Conservation (phyloP, 2,888 invertebrate species). For the Drosophila mercatorum region DNA sequence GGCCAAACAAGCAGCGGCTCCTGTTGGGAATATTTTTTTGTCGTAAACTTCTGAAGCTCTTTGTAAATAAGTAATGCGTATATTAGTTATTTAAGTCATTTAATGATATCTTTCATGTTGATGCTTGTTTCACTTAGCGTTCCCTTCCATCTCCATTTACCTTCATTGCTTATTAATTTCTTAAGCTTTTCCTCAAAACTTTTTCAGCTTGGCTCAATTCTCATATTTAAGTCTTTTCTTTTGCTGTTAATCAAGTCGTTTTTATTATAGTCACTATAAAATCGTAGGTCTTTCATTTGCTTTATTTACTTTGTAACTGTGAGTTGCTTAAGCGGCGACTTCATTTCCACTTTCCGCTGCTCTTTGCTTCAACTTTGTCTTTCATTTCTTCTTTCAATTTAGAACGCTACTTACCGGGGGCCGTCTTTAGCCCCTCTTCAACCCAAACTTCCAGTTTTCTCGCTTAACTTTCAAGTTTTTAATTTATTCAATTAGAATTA, state of each 20-base stretch:
- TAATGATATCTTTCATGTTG: not conserved
- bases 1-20: slow-evolving; percentile 2
- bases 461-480: slow-evolving; percentile 60
- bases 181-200: not conserved
- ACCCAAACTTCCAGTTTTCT: slow-evolving; percentile 19
- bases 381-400: slow-evolving; percentile 15
- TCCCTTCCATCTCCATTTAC: not conserved
- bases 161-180: not conserved
- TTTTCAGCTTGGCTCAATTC: not conserved
- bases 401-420: not conserved
- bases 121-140: not conserved
- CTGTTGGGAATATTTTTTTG: slow-evolving; percentile 15
- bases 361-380: not conserved
- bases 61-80: slow-evolving; percentile 6
- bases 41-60: slow-evolving; percentile 5
- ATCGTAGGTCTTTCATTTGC: not conserved
- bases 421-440: not conserved
- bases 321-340: slow-evolving; percentile 19
- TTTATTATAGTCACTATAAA: slow-evolving; percentile 1
- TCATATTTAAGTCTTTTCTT: not conserved
- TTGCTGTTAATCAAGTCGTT: not conserved
- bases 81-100: not conserved
- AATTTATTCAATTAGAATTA: slow-evolving; percentile 74
- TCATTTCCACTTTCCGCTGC: not conserved
- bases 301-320: not conserved